Evolutionary conservation across 2,888 invertebrate genomes (phyloP), one percentile per base, ranked within the genome.

Genomic region (Corythucha ciliata): DNA sequence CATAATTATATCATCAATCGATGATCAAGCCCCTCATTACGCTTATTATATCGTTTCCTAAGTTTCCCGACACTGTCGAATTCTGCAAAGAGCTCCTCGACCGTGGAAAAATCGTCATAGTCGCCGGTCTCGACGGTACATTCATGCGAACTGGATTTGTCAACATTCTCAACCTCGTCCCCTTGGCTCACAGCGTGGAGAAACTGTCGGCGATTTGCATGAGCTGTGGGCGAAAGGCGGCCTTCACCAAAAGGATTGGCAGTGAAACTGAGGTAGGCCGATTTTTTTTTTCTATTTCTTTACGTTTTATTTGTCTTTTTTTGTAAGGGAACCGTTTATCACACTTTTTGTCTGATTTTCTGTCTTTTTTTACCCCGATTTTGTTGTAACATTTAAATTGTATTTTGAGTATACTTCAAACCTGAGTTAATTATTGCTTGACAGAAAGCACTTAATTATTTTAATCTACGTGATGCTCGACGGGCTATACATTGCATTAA

Each of bases 81-180:
- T 73, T 73, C 59, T 64, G 70, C 61, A 74, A 76, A 60, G 60
- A 65, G 40, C 67, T 76, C 68, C 75, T 76, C 2, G 70, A 74
- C 57, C 56, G 55, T 36, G 75, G 76, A 1, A 77, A 76, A 65
- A 70, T 70, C n/a, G 72, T 77, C 2, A 72, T 76, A 32, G 73
- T 77, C 3, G 76, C 77, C 32, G 76, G 75, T 2, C 63, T 77
- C 32, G 76, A 76, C 64, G 76, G 73, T 12, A 76, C 75, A 4
- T 77, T 70, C 61, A 71, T 72, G 60, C 66, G 75, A 61, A 63
- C 56, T 29, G 64, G 64, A 5, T 67, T 68, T 58, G 64, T 71
- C 16, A 65, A 69, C 49, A 72, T 75, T 36, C 62, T 75, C 21
- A 65, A 69, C 32, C 62, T 75, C 39, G 72, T 75, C 7, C 74